Percentiles rank a stretch among this genome's conserved stretches.
Evolutionary conservation across 1,140 invertebrate genomes (phyloP).

Genomic region (Tetramorium parvispinum): DNA sequence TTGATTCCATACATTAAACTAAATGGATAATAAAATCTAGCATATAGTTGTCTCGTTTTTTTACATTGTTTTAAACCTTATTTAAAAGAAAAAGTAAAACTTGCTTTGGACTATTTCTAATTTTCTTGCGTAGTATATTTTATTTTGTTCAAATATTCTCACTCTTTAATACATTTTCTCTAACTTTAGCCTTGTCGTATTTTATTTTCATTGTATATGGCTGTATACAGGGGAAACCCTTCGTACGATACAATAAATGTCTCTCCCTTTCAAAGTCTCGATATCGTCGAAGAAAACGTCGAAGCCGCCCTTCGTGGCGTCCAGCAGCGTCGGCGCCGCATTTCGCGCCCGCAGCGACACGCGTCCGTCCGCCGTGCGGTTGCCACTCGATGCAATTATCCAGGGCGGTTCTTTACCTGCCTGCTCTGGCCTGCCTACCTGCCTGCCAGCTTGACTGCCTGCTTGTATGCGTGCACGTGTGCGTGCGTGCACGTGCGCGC

Average conservation of each 20-base stretch:
- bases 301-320: slow-evolving; percentile 49
- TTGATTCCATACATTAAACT: not conserved
- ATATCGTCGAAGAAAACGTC: slow-evolving; percentile 32
- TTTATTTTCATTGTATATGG: not conserved
- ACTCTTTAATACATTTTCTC: not conserved
- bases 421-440: not conserved
- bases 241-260: not conserved
- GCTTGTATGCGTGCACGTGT: not conserved
- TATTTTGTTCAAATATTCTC: not conserved
- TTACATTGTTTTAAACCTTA: not conserved
- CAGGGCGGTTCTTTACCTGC: slow-evolving; percentile 33
- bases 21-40: not conserved
- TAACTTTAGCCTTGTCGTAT: not conserved
- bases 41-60: not conserved
- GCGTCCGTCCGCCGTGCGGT: slow-evolving; percentile 56
- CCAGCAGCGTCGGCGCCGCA: slow-evolving; percentile 35
- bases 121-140: not conserved
- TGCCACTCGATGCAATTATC: slow-evolving; percentile 65
- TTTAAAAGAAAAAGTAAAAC: not conserved
- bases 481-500: not conserved
- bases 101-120: not conserved
- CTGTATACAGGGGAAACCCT: not conserved
- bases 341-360: slow-evolving; percentile 53
- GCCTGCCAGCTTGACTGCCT: not conserved
- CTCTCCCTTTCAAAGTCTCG: not conserved